These are phyloP conservation scores for Muscidifurax raptorellus DNA, from an alignment of 1,140 invertebrate genomes.

Conservation along the genomic window DNA sequence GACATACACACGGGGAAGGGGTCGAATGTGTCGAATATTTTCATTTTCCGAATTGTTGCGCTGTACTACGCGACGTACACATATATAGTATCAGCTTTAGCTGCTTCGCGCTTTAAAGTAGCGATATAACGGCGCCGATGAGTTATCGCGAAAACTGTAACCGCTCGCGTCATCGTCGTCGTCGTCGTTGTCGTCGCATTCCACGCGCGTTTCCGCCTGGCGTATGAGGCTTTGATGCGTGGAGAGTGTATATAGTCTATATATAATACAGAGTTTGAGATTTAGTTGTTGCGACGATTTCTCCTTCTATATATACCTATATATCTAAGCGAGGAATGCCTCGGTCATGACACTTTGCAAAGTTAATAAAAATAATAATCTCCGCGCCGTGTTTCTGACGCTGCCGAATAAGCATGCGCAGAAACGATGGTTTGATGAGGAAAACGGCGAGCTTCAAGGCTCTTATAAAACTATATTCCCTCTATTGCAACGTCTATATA, in stretches of 20 bases:
- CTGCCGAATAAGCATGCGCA: background rate
- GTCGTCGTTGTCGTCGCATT: conserved; percentile 27
- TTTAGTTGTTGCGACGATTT: background rate
- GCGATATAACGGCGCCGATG: conserved; percentile 21
- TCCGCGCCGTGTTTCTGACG: too few species aligned
- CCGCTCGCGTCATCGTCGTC: background rate
- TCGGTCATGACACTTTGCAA: too few species aligned
- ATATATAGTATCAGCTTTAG: background rate
- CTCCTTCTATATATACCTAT: too few species aligned
- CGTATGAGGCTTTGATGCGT: background rate
- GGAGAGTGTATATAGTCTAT: too few species aligned
- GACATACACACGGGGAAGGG: background rate
- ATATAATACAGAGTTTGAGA: background rate
- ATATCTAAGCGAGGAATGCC: too few species aligned
- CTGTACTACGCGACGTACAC: background rate
- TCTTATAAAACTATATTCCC: conserved; percentile 49
- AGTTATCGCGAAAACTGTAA: conserved; percentile 47
- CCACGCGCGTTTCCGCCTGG: background rate
- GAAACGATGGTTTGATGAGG: conserved; percentile 51
- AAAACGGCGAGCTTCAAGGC: conserved; percentile 31
- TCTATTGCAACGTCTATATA: background rate
- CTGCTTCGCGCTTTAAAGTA: conserved; percentile 2
- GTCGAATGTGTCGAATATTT: conserved; percentile 42
- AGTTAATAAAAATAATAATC: too few species aligned
- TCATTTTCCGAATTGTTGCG: conserved; percentile 45